phyloP scores from a whole-genome alignment of 2,797 vertebrate species.

The Sebastes wilsoni region DNA sequence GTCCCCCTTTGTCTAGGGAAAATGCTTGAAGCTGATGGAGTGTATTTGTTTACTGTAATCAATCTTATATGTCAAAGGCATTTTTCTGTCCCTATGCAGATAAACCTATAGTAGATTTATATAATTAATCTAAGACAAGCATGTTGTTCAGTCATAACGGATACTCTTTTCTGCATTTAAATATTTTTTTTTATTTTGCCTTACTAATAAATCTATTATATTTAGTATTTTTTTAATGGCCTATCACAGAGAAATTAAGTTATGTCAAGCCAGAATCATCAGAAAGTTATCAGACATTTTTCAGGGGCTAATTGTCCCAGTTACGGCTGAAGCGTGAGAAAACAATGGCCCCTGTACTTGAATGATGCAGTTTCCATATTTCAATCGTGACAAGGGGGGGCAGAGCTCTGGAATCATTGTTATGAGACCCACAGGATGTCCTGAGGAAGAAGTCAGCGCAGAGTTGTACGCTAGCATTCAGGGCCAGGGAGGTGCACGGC shows the following conservation, averaged over 20 bases:
- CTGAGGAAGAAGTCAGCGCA: slow-evolving; percentile 91
- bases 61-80: slow-evolving; percentile 10
- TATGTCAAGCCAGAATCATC: background rate
- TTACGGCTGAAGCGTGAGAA: slow-evolving; percentile 43
- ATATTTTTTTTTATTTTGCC: background rate
- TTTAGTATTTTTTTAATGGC: background rate
- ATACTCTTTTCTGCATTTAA: background rate
- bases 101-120: background rate
- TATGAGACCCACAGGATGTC: slow-evolving; percentile 95
- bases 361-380: slow-evolving; percentile 81
- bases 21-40: slow-evolving; percentile 28
- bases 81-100: background rate
- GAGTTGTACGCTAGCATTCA: slow-evolving; percentile 66
- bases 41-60: slow-evolving; percentile 31
- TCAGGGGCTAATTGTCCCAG: slow-evolving; percentile 24
- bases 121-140: background rate
- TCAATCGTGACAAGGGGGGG: slow-evolving; percentile 76
- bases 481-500: slow-evolving; percentile 65
- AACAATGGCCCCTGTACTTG: slow-evolving; percentile 67
- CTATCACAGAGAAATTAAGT: background rate
- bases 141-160: background rate
- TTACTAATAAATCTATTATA: background rate
- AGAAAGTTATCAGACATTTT: slow-evolving; percentile 20
- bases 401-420: slow-evolving; percentile 89
- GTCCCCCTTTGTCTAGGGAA: slow-evolving; percentile 27